A percentile compares a stretch with the other conserved stretches of the same genome.
phyloP scores from a whole-genome alignment of 1,140 invertebrate species.

The Drosophila mauritiana region DNA sequence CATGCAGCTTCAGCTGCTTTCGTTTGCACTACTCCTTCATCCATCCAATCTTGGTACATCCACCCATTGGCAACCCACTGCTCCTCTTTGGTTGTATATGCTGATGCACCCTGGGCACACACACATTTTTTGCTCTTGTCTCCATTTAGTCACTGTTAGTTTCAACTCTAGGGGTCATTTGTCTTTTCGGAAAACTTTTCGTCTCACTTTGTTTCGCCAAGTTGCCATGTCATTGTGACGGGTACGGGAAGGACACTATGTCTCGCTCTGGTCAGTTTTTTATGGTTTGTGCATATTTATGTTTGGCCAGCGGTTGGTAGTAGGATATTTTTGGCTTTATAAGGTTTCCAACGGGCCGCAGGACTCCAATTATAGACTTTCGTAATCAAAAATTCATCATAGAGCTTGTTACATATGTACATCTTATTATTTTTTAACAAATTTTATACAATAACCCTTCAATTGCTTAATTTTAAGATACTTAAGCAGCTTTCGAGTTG shows the following conservation, averaged over 20 bases:
- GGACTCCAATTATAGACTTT: neutral
- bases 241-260: constrained; percentile 19
- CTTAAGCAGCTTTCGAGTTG: neutral
- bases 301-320: constrained; percentile 2
- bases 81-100: too few relatives aligned
- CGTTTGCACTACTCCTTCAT: constrained; percentile 41
- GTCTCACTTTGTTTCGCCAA: constrained; percentile 80
- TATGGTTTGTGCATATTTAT: constrained; percentile 31
- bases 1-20: constrained; percentile 55
- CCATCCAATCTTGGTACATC: constrained; percentile 8
- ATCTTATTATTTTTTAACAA: too few relatives aligned
- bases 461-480: too few relatives aligned
- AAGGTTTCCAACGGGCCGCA: neutral
- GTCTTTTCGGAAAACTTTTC: constrained; percentile 70
- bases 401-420: too few relatives aligned
- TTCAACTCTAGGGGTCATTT: constrained; percentile 79
- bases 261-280: constrained; percentile 27
- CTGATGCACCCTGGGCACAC: constrained; percentile 10
- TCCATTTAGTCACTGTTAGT: constrained; percentile 82
- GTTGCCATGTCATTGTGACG: constrained; percentile 68
- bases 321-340: constrained; percentile 10
- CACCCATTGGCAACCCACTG: too few relatives aligned
- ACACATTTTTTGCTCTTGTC: constrained; percentile 60
- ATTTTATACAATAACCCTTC: too few relatives aligned
- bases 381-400: too few relatives aligned